Base-by-base conservation (phyloP, 2,888 invertebrate genomes). In the Adineta ricciae region DNA sequence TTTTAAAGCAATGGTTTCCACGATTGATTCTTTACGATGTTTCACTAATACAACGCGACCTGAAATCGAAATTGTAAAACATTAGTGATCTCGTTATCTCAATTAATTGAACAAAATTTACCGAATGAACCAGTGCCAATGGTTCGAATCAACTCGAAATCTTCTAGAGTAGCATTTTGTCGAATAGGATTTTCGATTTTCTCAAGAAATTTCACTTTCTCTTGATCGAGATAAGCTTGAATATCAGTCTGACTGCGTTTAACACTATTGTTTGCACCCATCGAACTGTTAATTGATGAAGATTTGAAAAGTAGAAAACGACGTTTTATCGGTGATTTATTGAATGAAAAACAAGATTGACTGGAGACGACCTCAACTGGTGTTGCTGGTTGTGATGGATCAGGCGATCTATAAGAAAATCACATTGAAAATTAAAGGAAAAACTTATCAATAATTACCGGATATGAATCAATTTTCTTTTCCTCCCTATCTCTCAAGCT, bases 41-140 rank as follows among this genome's bases (percentile, higher is more conserved):
- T 38, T 78, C 4, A 41, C 78, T 41, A 78, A 24, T 24, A 78
- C 5, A 24, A 78, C 78, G 38, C 78, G 38, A n/a, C 78, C 64
- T 64, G 19, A 32, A 19, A 64, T 14, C n/a, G n/a, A n/a, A n/a
- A n/a, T n/a, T n/a, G n/a, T n/a, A n/a, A n/a, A n/a, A n/a, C n/a
- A n/a, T n/a, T n/a, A n/a, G n/a, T n/a, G n/a, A n/a, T n/a, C n/a
- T n/a, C n/a, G n/a, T n/a, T n/a, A n/a, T n/a, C n/a, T n/a, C n/a
- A n/a, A n/a, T n/a, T n/a, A n/a, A n/a, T n/a, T n/a, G n/a, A n/a
- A n/a, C n/a, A n/a, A 64, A 83, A 50, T 50, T 85, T 72, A 41
- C 85, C 85, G 82, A 85, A 85, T n/a, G 83, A 73, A 14, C 85
- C 85, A 5, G 85, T 85, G 32, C 85, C 85, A 32, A 85, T 84